Evolutionary conservation across 2,888 invertebrate genomes (phyloP).

Genomic region (Tricholauxania praeusta): DNA sequence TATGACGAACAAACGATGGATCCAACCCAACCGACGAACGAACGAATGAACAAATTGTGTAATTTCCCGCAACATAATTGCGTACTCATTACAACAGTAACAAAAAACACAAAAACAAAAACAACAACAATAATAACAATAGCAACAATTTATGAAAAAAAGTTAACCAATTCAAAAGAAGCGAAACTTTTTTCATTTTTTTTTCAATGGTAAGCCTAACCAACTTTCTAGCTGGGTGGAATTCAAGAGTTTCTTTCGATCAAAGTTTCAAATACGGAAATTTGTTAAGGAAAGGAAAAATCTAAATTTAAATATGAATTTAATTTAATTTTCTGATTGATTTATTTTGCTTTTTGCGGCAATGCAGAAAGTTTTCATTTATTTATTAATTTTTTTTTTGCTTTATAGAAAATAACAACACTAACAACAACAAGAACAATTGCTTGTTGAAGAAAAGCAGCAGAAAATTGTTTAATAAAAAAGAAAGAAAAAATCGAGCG

Average conservation of each 20-base stretch:
- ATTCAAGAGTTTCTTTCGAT: too few species aligned
- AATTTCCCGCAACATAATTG: too few species aligned
- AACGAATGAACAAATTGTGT: too few species aligned
- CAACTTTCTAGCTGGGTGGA: too few species aligned
- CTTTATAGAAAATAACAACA: constrained; percentile 6
- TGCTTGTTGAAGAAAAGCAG: constrained; percentile 10
- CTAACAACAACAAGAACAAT: constrained; percentile 19
- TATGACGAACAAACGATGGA: too few species aligned
- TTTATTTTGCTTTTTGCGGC: constrained; percentile 37
- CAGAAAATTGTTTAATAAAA: constrained; percentile 32
- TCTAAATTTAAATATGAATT: constrained; percentile 42
- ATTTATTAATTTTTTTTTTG: constrained; percentile 14
- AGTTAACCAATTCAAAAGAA: too few species aligned
- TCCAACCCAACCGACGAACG: too few species aligned
- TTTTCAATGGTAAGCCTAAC: too few species aligned
- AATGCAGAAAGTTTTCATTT: constrained; percentile 14
- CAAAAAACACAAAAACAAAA: background rate
- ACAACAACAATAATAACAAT: too few species aligned
- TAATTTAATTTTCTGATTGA: constrained; percentile 46
- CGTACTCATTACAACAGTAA: constrained; percentile 1
- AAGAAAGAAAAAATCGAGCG: constrained; percentile 45
- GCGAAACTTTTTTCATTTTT: too few species aligned
- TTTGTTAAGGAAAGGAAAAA: background rate
- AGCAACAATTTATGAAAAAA: too few species aligned
- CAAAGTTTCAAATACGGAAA: too few species aligned